Evolutionary conservation across 2,888 invertebrate genomes (phyloP).

Genomic region (Glaucopsyche alexis): DNA sequence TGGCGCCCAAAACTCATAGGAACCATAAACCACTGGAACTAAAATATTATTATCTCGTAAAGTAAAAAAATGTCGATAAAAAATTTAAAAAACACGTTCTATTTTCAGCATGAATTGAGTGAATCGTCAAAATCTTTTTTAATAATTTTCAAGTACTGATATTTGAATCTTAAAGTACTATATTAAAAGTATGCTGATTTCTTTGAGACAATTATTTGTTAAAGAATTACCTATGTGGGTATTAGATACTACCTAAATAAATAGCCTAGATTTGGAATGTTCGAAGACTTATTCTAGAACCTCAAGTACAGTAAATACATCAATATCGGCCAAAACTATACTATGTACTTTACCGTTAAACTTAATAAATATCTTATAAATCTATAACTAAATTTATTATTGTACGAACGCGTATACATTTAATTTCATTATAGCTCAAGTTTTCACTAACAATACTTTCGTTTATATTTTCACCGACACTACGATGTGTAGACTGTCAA

Average conservation of each 20-base stretch:
- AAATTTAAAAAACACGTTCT: constrained; percentile 34
- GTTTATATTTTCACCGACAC: background rate
- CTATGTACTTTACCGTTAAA: constrained; percentile 56
- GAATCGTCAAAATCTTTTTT: too few relatives aligned
- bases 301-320: constrained; percentile 51
- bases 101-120: too few relatives aligned
- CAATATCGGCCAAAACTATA: constrained; percentile 48
- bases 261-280: constrained; percentile 30
- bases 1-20: constrained; percentile 53
- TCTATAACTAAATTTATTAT: constrained; percentile 69
- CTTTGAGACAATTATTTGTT: background rate
- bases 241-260: constrained; percentile 16
- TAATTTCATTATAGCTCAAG: constrained; percentile 72
- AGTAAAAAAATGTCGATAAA: constrained; percentile 57
- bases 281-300: constrained; percentile 34
- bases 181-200: background rate
- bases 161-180: background rate
- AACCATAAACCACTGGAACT: constrained; percentile 65
- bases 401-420: constrained; percentile 79
- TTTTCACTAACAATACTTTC: constrained; percentile 39
- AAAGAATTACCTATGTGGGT: background rate
- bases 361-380: constrained; percentile 68
- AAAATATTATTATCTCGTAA: constrained; percentile 33
- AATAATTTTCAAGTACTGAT: background rate
- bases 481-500: background rate